These are phyloP conservation scores for Pachydiplax longipennis DNA, from an alignment of 2,888 invertebrate species.

Conservation along the genomic window DNA sequence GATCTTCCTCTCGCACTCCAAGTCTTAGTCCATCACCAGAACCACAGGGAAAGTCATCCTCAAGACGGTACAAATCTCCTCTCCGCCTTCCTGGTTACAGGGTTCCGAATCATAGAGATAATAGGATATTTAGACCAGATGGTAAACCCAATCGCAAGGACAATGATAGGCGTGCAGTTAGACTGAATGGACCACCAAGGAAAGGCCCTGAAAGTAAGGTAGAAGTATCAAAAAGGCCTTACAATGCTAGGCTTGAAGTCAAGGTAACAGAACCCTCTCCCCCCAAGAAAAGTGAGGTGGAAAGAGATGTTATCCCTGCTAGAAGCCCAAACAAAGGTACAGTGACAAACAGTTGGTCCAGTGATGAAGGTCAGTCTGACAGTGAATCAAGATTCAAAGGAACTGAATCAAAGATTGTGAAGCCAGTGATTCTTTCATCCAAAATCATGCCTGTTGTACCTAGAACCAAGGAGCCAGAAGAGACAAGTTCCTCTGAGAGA, in stretches of 20 bases:
- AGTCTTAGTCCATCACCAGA: conserved; percentile 22
- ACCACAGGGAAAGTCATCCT: not conserved
- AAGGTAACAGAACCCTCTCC: not conserved
- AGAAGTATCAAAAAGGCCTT: not conserved
- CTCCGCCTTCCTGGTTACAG: not conserved
- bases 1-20: not conserved
- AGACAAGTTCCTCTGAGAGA: not conserved
- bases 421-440: not conserved
- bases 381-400: conserved; percentile 33
- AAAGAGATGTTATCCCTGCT: not conserved
- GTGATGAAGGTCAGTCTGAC: conserved; percentile 11
- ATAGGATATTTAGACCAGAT: not conserved
- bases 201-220: not conserved
- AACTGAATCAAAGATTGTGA: not conserved
- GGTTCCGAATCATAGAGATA: not conserved
- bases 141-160: not conserved
- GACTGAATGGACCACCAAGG: not conserved
- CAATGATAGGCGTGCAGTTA: not conserved
- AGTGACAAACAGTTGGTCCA: not conserved
- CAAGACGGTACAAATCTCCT: conserved; percentile 18
- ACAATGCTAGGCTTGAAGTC: not conserved
- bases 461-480: not conserved
- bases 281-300: not conserved
- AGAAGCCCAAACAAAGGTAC: not conserved
- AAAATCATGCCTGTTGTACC: not conserved